phyloP scores from a whole-genome alignment of 2,113 vertebrate genomes.

The Festucalex cinctus region DNA sequence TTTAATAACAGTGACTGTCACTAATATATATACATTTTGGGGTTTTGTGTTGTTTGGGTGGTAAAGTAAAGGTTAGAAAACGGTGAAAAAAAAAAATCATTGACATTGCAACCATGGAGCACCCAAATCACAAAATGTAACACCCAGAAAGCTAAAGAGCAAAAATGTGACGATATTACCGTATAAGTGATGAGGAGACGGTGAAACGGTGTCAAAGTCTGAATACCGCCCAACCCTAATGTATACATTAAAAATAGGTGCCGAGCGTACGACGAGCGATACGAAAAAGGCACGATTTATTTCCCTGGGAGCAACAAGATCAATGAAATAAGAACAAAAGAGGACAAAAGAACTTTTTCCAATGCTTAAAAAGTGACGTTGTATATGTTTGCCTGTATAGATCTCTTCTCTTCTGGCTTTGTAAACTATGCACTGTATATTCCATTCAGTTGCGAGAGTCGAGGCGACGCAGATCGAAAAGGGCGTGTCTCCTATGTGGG shows the following conservation, averaged over 20 bases:
- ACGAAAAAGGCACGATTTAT: neutral
- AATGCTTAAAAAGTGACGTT: slow-evolving; percentile 42
- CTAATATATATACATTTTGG: no score
- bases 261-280: slow-evolving; percentile 17
- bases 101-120: no score
- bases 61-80: no score
- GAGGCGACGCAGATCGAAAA: slow-evolving; percentile 46
- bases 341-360: slow-evolving; percentile 32
- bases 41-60: no score
- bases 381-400: slow-evolving; percentile 61
- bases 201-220: no score
- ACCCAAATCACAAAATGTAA: no score
- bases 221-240: no score
- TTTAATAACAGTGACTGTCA: no score
- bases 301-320: slow-evolving; percentile 41
- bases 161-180: no score
- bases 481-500: slow-evolving; percentile 21
- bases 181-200: no score
- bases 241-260: slow-evolving; percentile 23
- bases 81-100: no score
- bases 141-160: no score
- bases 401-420: slow-evolving; percentile 68
- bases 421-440: slow-evolving; percentile 84
- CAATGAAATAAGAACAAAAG: slow-evolving; percentile 64
- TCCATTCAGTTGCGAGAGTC: slow-evolving; percentile 53